Base-by-base conservation (phyloP, 92 coral and sea anemone genomes). In the Actinostola sp. region DNA sequence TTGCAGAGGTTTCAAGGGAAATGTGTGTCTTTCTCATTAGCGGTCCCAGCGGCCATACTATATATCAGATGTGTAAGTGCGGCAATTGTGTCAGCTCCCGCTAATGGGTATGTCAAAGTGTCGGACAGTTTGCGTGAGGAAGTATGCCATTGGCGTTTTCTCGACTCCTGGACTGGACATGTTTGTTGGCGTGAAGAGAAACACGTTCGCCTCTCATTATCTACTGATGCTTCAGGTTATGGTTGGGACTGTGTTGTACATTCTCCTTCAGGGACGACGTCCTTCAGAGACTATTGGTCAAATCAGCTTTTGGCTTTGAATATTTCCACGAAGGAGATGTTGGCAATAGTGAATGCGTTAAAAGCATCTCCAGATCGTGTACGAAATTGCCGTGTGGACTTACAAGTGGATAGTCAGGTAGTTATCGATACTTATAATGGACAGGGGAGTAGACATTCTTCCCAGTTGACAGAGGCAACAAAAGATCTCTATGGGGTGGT, bases 141-240 rank as follows among this genome's bases (percentile, higher is more conserved):
- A 29, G 39, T 58, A 8, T 26, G 36, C 13, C 23, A 26, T 58
- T 58, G 64, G 64, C 64, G 64, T 4, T 58, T 58, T 14, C 66
- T 77, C 15, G 82, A 77, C 23, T 12, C 30, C 16, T 77, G 75
- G 82, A 7, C 24, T 21, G 36, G 36, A 13, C 32, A 35, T 3
- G 32, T 77, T 43, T 76, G 76, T 19, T 76, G 82, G 82, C 29
- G 65, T 10, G 66, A 76, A 5, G 82, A 76, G 35, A 52, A 67
- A 29, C 82, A 76, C 21, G 5, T 23, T 19, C 19, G 23, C 8
- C 13, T 52, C 6, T 50, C 74, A 3, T 14, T 76, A 1, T 66
- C 82, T 11, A 76, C 74, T 6, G 56, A 76, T 31, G 82, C 82
- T 23, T 75, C 73, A 7, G 64, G 75, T 24, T 46, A 38, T 57